Conservation (phyloP, 2,888 invertebrate genomes). For the Oxycera nigricornis region DNA sequence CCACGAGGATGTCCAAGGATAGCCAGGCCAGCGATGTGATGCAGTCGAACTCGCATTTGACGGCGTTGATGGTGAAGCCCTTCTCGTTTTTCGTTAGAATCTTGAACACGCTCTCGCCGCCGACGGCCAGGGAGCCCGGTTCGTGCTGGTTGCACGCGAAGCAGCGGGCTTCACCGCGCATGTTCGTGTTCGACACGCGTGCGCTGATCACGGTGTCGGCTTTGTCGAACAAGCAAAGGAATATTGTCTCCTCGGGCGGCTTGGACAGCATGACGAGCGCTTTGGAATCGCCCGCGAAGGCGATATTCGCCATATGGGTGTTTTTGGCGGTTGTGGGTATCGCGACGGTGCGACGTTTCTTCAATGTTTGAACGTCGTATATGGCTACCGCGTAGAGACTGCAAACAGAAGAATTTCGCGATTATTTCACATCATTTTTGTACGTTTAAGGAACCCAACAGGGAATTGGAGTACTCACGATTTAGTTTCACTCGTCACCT, state of each 20-base stretch:
- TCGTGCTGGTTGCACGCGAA: constrained; percentile 69
- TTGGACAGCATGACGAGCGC: constrained; percentile 81
- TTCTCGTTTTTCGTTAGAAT: constrained; percentile 74
- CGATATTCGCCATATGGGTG: constrained; percentile 73
- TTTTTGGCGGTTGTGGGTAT: constrained; percentile 69
- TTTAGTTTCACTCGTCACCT: constrained; percentile 21
- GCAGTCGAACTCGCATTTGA: constrained; percentile 78
- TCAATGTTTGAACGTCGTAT: constrained; percentile 75
- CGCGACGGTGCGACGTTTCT: constrained; percentile 71
- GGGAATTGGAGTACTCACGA: background rate
- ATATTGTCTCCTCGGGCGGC: constrained; percentile 71
- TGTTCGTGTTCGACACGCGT: constrained; percentile 53
- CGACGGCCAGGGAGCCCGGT: constrained; percentile 70
- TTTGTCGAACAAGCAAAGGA: constrained; percentile 80
- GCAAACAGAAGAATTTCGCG: too few species aligned
- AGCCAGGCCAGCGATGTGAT: constrained; percentile 83
- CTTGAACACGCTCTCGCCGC: constrained; percentile 68
- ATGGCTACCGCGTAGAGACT: constrained; percentile 56
- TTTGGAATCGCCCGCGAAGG: constrained; percentile 84
- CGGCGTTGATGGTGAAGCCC: constrained; percentile 71
- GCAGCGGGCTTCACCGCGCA: constrained; percentile 54
- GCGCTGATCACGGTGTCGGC: constrained; percentile 65
- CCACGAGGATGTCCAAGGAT: constrained; percentile 80
- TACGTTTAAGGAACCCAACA: background rate
- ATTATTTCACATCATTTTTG: too few species aligned